Conservation (phyloP, 2,888 invertebrate genomes). For the Plebejus argus region DNA sequence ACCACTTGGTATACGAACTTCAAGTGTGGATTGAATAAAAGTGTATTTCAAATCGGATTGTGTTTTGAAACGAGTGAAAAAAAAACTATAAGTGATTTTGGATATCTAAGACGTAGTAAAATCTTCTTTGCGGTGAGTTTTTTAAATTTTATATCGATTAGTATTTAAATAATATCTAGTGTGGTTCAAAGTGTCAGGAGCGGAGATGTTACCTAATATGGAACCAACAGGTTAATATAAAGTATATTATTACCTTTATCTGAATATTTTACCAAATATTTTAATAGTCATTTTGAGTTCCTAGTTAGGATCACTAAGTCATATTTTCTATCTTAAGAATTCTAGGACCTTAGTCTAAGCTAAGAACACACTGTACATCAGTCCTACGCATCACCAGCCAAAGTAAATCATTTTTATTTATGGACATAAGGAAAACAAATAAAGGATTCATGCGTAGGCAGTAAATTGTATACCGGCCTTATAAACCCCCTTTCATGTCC, state of each 20-base stretch:
- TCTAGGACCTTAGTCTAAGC: background rate
- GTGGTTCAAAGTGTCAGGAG: slow-evolving; percentile 67
- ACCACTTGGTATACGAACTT: slow-evolving; percentile 51
- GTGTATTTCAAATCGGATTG: slow-evolving; percentile 21
- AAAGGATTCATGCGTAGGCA: background rate
- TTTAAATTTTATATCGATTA: slow-evolving; percentile 58
- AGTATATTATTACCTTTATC: background rate
- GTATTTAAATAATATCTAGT: slow-evolving; percentile 55
- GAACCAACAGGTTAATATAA: background rate
- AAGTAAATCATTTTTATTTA: slow-evolving; percentile 12
- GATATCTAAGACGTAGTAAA: slow-evolving; percentile 39
- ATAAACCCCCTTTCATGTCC: background rate
- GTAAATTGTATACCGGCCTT: background rate
- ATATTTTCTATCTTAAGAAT: background rate
- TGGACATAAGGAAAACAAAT: background rate
- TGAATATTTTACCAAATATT: background rate
- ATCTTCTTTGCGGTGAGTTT: slow-evolving; percentile 56
- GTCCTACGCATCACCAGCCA: background rate
- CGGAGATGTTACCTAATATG: slow-evolving; percentile 63
- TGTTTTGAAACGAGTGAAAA: slow-evolving; percentile 12
- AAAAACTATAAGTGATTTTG: slow-evolving; percentile 2
- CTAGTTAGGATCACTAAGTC: background rate
- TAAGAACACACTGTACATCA: background rate
- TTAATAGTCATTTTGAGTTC: background rate
- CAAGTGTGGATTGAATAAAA: slow-evolving; percentile 1